phyloP scores from a whole-genome alignment of 2,113 vertebrate genomes.

The Gobiocypris rarus region DNA sequence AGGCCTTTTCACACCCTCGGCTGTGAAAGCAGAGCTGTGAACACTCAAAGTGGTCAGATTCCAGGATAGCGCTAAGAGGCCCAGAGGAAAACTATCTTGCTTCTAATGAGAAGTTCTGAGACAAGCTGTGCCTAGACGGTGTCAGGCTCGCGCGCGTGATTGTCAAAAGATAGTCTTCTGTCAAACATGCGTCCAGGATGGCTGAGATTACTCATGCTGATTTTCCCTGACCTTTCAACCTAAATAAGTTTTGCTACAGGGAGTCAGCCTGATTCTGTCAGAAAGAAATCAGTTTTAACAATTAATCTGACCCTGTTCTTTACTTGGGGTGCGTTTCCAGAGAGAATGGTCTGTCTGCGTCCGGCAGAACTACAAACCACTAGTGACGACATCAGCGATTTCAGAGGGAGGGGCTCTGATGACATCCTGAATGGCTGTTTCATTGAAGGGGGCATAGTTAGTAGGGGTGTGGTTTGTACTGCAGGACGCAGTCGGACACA shows the following conservation, averaged over 20 bases:
- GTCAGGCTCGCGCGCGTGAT: constrained; percentile 7
- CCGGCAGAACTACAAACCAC: no score
- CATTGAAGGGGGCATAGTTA: no score
- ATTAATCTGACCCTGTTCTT: constrained; percentile 3
- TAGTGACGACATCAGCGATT: no score
- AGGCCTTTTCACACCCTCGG: not conserved
- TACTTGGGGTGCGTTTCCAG: not conserved
- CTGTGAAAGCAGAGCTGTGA: constrained; percentile 25
- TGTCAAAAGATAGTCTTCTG: constrained; percentile 19
- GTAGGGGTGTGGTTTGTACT: no score
- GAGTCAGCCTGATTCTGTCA: constrained; percentile 8
- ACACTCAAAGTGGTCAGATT: constrained; percentile 14
- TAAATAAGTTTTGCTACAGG: not conserved
- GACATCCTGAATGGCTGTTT: no score
- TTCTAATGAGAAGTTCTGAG: constrained; percentile 28
- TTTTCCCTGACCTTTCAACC: constrained; percentile 14
- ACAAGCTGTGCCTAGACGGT: not conserved
- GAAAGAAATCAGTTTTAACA: not conserved
- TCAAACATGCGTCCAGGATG: not conserved
- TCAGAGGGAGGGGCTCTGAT: no score
- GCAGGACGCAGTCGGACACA: no score
- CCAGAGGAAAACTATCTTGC: constrained; percentile 10
- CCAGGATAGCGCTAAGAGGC: constrained; percentile 2
- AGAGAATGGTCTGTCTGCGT: no score
- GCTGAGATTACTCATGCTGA: constrained; percentile 1